A percentile compares a stretch with the other conserved stretches of the same genome.
These are phyloP conservation scores for Cygnus buccinator DNA, from an alignment of 2,113 vertebrate species.

Conservation along the genomic window DNA sequence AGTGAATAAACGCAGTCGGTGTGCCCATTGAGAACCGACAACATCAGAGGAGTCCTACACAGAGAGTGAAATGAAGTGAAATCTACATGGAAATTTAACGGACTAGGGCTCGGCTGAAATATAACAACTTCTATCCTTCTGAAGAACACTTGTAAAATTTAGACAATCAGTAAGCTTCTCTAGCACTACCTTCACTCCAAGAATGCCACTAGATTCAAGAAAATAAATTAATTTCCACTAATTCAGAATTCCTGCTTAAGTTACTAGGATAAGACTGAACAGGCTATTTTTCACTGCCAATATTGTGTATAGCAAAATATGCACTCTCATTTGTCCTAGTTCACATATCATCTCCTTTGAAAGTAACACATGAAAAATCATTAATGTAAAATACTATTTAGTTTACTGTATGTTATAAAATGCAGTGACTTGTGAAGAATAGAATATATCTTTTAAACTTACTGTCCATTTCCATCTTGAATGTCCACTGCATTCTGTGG, in stretches of 20 bases:
- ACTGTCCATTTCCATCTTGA: constrained; percentile 98
- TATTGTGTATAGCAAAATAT: background rate
- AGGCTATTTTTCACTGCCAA: background rate
- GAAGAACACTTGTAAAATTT: background rate
- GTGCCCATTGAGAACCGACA: constrained; percentile 96
- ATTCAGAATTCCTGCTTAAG: background rate
- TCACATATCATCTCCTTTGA: background rate
- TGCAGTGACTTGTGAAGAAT: background rate
- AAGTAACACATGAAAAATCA: background rate
- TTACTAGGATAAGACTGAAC: background rate
- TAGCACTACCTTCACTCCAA: background rate
- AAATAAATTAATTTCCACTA: background rate
- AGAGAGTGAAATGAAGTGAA: constrained; percentile 10
- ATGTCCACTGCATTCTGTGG: constrained; percentile 93
- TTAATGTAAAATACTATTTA: background rate
- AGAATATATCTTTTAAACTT: constrained; percentile 69
- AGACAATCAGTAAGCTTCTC: background rate
- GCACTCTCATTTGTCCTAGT: background rate
- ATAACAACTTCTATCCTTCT: background rate
- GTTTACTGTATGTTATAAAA: background rate
- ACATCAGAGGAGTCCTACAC: constrained; percentile 93
- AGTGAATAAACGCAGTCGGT: constrained; percentile 96
- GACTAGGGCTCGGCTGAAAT: background rate
- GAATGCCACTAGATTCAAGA: background rate
- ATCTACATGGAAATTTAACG: background rate